phyloP scores from a whole-genome alignment of 2,113 vertebrate species.

The Scomber scombrus region DNA sequence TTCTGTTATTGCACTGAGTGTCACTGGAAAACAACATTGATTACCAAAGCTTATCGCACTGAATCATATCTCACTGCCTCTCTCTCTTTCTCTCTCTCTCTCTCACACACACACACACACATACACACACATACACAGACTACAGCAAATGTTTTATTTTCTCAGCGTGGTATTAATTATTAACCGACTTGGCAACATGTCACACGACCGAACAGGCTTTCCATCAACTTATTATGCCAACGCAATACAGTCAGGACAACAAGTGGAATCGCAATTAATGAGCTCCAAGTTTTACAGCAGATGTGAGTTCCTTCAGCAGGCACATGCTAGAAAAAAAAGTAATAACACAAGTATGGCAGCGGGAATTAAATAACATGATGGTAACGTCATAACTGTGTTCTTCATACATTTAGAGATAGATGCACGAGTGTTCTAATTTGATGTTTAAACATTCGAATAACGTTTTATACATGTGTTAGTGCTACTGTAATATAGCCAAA shows the following conservation, averaged over 20 bases:
- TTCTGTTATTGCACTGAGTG: not conserved
- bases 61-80: not conserved
- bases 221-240: conserved; percentile 1
- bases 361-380: not conserved
- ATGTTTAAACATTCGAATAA: not conserved
- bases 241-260: not conserved
- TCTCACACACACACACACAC: not conserved
- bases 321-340: not conserved
- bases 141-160: conserved; percentile 19
- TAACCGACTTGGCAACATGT: not conserved
- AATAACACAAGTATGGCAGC: not conserved
- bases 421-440: not conserved
- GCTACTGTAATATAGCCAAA: no score
- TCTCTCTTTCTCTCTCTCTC: not conserved
- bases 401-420: not conserved
- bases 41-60: not conserved
- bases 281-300: not conserved
- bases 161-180: conserved; percentile 22
- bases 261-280: not conserved
- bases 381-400: not conserved
- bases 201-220: not conserved
- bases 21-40: not conserved
- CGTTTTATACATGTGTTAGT: not conserved
- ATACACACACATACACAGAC: not conserved
- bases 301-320: not conserved